Evolutionary conservation across 2,888 invertebrate genomes (phyloP), one percentile per base, ranked within the genome.

Genomic region (Hydroisotoma schaefferi): DNA sequence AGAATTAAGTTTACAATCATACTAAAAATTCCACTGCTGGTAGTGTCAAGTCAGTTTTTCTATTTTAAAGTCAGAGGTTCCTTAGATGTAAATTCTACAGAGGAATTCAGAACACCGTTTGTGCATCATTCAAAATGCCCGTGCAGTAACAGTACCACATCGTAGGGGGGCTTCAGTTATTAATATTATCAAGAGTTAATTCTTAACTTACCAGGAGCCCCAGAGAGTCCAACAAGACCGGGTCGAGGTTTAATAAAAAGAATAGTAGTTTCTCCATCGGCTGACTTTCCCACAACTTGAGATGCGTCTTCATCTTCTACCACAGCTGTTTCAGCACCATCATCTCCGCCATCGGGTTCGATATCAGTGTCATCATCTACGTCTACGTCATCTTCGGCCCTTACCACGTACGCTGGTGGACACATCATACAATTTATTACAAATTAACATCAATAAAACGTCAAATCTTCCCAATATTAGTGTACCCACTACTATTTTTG

Each of bases 201-300:
- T n/a, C n/a, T n/a, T n/a, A n/a, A 46, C 23, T 38, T 65, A 72
- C 72, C 72, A 23, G 72, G 65, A 27, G 57, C 62, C 59, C 72
- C 72, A 53, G 68, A 65, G 23, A 59, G 55, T 52, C 72, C 72
- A 46, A 70, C 47, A 49, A 72, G 63, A 29, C 68, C 69, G 29
- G 72, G 70, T 37, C 65, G 68, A 23, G 92, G 93, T 76, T 87
- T 88, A 1, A 86, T 89, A 78, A 99, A 99, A 61, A 95, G 80
- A 74, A 98, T 84, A 18, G 86, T 87, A 0, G 95, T 91, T 73
- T 94, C 93, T 2, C 92, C 91, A 80, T 95, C 89, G 47, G 90
- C 88, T 0, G 95, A 94, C 2, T 91, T 86, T 61, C 80, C 79
- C 53, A 81, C 72, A 15, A 74, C 71, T 26, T 77, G 74, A 67